phyloP scores from a whole-genome alignment of 2,113 vertebrate genomes.

The Paratilapia polleni region DNA sequence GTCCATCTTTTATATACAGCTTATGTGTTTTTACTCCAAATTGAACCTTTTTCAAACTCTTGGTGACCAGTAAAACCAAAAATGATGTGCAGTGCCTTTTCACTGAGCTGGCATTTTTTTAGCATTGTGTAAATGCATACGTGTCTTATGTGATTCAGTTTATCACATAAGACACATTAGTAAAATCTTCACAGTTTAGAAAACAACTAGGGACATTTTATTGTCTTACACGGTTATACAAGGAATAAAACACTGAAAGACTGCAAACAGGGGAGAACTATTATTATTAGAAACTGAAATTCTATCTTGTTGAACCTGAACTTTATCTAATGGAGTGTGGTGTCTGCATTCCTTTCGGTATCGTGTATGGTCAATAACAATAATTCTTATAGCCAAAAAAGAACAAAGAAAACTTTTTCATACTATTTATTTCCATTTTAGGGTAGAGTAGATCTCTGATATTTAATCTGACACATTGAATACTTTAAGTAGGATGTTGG shows the following conservation, averaged over 20 bases:
- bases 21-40: no score
- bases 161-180: not conserved
- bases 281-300: not conserved
- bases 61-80: no score
- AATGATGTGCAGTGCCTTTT: no score
- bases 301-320: no score
- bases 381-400: accelerated
- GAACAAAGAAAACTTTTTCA: not conserved
- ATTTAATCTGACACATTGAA: not conserved
- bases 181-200: not conserved
- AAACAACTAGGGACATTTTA: not conserved
- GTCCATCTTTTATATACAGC: no score
- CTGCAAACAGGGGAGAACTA: accelerated
- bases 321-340: no score
- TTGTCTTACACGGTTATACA: not conserved
- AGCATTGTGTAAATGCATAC: no score
- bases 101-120: no score
- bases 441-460: not conserved
- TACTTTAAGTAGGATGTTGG: not conserved
- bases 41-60: no score
- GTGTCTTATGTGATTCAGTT: not conserved
- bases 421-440: not conserved
- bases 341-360: not conserved
- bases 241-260: not conserved
- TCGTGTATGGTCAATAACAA: not conserved